These are phyloP conservation scores for Stegastes partitus DNA, from an alignment of 2,113 vertebrate species.

Conservation along the genomic window DNA sequence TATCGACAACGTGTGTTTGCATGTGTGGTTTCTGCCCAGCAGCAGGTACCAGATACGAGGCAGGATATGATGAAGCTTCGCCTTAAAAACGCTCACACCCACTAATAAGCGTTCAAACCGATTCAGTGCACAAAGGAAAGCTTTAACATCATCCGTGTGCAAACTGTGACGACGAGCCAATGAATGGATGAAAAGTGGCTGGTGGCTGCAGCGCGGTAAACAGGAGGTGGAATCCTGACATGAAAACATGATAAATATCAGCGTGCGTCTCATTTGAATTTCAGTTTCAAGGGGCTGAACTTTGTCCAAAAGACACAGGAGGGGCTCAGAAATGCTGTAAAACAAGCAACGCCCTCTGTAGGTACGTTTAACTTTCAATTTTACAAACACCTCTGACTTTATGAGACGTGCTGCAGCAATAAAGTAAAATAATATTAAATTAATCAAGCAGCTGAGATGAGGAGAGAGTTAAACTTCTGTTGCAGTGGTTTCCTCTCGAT, in stretches of 20 bases:
- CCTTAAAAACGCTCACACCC: slow-evolving; percentile 19
- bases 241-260: slow-evolving; percentile 29
- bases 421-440: too few relatives aligned
- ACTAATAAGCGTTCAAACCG: not conserved
- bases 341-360: not conserved
- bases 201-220: not conserved
- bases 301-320: not conserved
- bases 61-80: slow-evolving; percentile 23
- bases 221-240: slow-evolving; percentile 16
- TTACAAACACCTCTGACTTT: not conserved
- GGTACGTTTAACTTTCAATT: not conserved
- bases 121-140: not conserved
- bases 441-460: not conserved
- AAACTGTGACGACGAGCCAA: not conserved
- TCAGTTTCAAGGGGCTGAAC: slow-evolving; percentile 40
- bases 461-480: slow-evolving; percentile 4
- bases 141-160: not conserved
- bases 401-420: not conserved
- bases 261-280: slow-evolving; percentile 32
- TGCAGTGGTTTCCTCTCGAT: slow-evolving; percentile 13
- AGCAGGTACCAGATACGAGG: not conserved
- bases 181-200: not conserved
- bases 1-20: not conserved
- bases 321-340: not conserved
- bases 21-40: slow-evolving; percentile 12